A percentile compares a stretch with the other conserved stretches of the same genome.
Evolutionary conservation across 92 coral and sea anemone genomes (phyloP).

Genomic region (Bergia puertoricense): DNA sequence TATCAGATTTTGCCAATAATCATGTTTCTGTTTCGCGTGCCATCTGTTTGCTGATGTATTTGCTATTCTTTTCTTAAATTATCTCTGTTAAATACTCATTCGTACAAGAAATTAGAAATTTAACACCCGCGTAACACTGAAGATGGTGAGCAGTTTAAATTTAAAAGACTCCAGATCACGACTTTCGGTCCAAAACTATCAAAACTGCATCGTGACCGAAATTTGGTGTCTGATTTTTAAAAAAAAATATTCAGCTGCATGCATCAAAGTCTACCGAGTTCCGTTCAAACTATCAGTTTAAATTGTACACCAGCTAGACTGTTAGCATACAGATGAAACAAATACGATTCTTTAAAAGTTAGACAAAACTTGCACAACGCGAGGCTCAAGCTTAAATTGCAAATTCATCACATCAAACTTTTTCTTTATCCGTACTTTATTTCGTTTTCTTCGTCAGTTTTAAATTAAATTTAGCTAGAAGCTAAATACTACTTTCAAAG

Average conservation of each 20-base stretch:
- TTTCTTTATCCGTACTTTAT: not conserved
- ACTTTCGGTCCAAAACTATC: no score
- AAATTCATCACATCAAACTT: not conserved
- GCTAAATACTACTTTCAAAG: not conserved
- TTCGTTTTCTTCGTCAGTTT: not conserved
- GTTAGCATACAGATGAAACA: no score
- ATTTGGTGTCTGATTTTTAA: not conserved
- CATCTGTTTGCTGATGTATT: not conserved
- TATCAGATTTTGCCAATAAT: not conserved
- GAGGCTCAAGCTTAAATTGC: not conserved
- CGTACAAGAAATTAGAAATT: not conserved
- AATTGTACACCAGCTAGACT: not conserved
- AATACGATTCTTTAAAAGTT: not conserved
- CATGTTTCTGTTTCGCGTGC: not conserved
- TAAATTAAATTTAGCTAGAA: not conserved
- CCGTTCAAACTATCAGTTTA: no score
- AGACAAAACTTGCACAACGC: not conserved
- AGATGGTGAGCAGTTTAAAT: not conserved
- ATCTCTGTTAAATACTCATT: not conserved
- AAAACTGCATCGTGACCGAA: no score
- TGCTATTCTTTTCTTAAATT: not conserved
- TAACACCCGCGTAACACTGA: not conserved
- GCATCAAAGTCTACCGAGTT: not conserved
- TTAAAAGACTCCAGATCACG: not conserved
- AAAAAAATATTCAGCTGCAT: not conserved